Evolutionary conservation across 1,140 invertebrate genomes (phyloP).

Genomic region (Achroia grisella): DNA sequence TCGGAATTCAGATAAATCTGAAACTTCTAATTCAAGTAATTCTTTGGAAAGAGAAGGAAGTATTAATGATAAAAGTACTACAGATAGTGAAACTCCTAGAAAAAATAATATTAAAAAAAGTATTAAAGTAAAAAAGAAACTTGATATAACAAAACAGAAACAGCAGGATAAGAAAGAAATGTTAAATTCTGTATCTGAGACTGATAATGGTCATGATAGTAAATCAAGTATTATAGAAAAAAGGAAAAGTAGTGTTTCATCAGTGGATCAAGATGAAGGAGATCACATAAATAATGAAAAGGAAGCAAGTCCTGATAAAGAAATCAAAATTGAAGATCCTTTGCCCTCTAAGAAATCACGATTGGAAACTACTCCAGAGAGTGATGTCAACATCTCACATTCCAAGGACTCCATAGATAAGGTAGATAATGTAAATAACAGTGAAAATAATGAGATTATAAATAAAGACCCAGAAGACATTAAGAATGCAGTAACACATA

Average conservation of each 20-base stretch:
- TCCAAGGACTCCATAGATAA: conserved; percentile 44
- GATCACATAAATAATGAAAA: conserved; percentile 42
- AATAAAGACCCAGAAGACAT: conserved; percentile 30
- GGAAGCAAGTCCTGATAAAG: conserved; percentile 42
- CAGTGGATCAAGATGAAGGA: conserved; percentile 43
- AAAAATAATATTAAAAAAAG: conserved; percentile 49
- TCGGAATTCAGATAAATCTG: conserved; percentile 42
- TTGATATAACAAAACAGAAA: conserved; percentile 35
- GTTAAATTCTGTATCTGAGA: conserved; percentile 38
- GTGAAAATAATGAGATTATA: conserved; percentile 18
- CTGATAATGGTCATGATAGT: conserved; percentile 47
- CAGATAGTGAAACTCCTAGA: conserved; percentile 42
- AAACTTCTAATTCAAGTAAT: conserved; percentile 54
- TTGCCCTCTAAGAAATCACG: conserved; percentile 60
- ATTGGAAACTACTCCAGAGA: conserved; percentile 48
- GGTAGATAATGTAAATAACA: conserved; percentile 21
- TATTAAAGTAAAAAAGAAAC: conserved; percentile 52
- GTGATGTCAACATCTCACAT: conserved; percentile 39
- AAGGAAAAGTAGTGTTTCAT: conserved; percentile 62
- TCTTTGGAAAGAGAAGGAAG: conserved; percentile 41
- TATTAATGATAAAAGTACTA: conserved; percentile 46
- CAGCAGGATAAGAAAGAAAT: conserved; percentile 35
- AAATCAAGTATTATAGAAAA: conserved; percentile 65
- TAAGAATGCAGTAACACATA: conserved; percentile 34
- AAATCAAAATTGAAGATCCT: conserved; percentile 42